phyloP scores from a whole-genome alignment of 2,797 vertebrate genomes.

The Arnoldichthys spilopterus region DNA sequence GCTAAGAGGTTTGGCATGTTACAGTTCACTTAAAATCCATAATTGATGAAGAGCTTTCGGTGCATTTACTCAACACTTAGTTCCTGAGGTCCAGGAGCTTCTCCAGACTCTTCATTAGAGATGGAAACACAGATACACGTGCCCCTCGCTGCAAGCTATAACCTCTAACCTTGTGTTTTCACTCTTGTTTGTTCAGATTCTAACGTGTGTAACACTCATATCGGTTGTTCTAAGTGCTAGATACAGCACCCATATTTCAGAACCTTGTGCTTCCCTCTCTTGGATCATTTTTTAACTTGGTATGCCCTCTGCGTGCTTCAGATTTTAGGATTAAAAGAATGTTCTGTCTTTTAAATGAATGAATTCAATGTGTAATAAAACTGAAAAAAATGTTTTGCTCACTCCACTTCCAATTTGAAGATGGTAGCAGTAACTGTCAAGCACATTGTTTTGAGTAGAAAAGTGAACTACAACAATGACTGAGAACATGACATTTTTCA shows the following conservation, averaged over 20 bases:
- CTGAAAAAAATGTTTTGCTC: too few species aligned
- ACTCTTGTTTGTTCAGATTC: slow-evolving; percentile 39
- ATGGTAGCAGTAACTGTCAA: too few species aligned
- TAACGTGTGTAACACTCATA: slow-evolving; percentile 18
- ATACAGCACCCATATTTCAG: not conserved
- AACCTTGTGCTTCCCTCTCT: not conserved
- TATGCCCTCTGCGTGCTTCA: not conserved
- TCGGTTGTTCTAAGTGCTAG: not conserved
- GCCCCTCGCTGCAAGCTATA: slow-evolving; percentile 23
- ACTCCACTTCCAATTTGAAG: too few species aligned
- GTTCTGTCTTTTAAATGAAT: not conserved
- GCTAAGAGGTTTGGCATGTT: slow-evolving; percentile 54
- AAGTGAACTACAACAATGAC: too few species aligned
- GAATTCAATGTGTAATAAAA: not conserved
- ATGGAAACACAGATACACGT: slow-evolving; percentile 50
- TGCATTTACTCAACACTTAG: slow-evolving; percentile 56
- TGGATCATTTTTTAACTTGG: not conserved
- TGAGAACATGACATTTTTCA: too few species aligned
- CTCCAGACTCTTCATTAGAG: slow-evolving; percentile 44
- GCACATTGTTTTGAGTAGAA: too few species aligned
- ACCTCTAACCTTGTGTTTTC: slow-evolving; percentile 31
- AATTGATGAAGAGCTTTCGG: slow-evolving; percentile 56
- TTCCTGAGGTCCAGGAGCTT: slow-evolving; percentile 41
- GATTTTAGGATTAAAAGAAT: not conserved
- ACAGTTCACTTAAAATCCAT: slow-evolving; percentile 60